Evolutionary conservation across 2,113 vertebrate genomes (phyloP), one percentile per base, ranked within the genome.

Genomic region (Menura novaehollandiae): DNA sequence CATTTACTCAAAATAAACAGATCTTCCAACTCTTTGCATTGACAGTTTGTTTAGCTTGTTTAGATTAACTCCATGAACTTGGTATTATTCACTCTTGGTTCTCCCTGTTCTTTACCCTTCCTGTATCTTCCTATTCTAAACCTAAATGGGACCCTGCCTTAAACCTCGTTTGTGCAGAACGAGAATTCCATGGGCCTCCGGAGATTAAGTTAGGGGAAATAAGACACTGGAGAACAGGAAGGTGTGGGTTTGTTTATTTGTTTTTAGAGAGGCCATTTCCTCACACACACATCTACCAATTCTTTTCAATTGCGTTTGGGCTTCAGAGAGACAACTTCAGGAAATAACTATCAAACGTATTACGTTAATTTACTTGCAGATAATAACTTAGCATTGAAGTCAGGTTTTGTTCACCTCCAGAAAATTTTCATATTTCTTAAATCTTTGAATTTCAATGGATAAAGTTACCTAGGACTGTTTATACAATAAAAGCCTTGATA

Each of bases 261-360:
- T 47, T 93, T 94, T 93, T 6, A 80, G 18, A 86, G 19, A 81
- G 55, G 74, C n/a, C 60, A 86, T 47, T 95, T 94, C 92, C 88
- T 91, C 47, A 92, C 1, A 9, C 35, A 53, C 22, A 83, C n/a
- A 77, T 44, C 63, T 92, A 90, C 23, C 39, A 92, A 76, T 74
- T 82, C 21, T 93, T 94, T 66, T 83, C 46, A 88, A 80, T 80
- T 74, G 51, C 88, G 93, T 91, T 63, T 74, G 55, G 64, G 53
- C 18, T 90, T 91, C 72, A 92, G 67, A 74, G 41, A 89, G n/a
- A 90, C 22, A 84, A 88, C 15, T 55, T 80, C 64, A 88, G 95
- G 67, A 97, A 96, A 91, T 92, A 94, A 74, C 75, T 92, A 90
- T 59, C 79, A 96, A 86, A 93, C 92, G 63, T 83, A 49, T 41